Conservation (phyloP, 2,888 invertebrate species). For the Schizotus pectinicornis region DNA sequence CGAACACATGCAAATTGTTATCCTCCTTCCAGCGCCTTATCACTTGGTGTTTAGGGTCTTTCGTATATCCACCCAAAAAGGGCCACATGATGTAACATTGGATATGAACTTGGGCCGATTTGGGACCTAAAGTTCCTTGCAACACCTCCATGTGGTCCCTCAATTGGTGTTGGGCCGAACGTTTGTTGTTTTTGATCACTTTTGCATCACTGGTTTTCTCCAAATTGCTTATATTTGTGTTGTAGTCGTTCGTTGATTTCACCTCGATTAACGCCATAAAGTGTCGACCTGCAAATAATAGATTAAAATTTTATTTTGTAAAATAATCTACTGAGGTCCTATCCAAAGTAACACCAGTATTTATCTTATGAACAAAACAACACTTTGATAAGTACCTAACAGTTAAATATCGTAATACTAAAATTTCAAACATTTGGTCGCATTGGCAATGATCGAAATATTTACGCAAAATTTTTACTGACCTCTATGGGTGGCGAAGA, state of each 20-base stretch:
- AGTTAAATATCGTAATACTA: too few species aligned
- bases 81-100: conserved; percentile 55
- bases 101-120: conserved; percentile 34
- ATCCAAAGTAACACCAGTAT: too few species aligned
- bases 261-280: conserved; percentile 49
- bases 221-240: conserved; percentile 38
- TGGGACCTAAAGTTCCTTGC: conserved; percentile 34
- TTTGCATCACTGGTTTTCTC: conserved; percentile 50
- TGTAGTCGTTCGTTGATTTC: conserved; percentile 51
- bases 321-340: too few species aligned
- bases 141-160: conserved; percentile 53
- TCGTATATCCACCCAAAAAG: conserved; percentile 47
- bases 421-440: too few species aligned
- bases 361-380: too few species aligned
- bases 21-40: conserved; percentile 53
- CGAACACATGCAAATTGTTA: conserved; percentile 50
- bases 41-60: conserved; percentile 47
- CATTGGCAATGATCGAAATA: too few species aligned
- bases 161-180: conserved; percentile 54
- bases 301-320: too few species aligned
- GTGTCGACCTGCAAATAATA: conserved; percentile 38
- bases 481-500: conserved; percentile 50
- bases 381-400: too few species aligned
- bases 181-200: conserved; percentile 54
- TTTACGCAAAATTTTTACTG: too few species aligned